A percentile compares a stretch with the other conserved stretches of the same genome.
These are phyloP conservation scores for Agapostemon virescens DNA, from an alignment of 2,888 invertebrate genomes.

Conservation along the genomic window DNA sequence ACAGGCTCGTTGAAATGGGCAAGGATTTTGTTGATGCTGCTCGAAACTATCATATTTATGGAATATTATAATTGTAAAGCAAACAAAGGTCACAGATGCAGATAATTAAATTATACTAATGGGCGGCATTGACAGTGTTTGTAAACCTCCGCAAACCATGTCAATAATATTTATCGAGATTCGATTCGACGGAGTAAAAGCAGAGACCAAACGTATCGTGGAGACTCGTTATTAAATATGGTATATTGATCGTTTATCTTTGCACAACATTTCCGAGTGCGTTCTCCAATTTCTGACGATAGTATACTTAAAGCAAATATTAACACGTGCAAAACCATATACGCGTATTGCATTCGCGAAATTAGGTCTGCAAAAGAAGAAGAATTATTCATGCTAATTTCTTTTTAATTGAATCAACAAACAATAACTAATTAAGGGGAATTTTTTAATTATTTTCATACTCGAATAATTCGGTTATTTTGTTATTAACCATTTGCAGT, in stretches of 20 bases:
- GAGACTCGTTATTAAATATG: background rate
- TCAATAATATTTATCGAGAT: background rate
- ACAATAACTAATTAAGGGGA: no score
- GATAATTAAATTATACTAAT: conserved; percentile 23
- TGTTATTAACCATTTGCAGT: no score
- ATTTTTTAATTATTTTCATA: no score
- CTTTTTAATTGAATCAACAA: no score
- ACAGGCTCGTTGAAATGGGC: background rate
- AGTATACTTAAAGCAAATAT: no score
- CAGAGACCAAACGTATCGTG: background rate
- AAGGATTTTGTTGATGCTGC: background rate
- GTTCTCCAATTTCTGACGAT: no score
- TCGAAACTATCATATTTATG: background rate
- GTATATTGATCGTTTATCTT: background rate
- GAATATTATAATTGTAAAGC: conserved; percentile 8
- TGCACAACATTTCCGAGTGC: background rate
- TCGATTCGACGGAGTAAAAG: background rate
- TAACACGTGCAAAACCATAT: no score
- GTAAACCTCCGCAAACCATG: background rate
- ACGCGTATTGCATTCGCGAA: no score
- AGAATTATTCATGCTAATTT: no score
- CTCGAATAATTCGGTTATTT: no score
- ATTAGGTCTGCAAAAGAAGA: no score
- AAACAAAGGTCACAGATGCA: background rate
- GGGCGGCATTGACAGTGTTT: background rate